Conservation (phyloP, 1,140 invertebrate species). For the Solenopsis invicta region DNA sequence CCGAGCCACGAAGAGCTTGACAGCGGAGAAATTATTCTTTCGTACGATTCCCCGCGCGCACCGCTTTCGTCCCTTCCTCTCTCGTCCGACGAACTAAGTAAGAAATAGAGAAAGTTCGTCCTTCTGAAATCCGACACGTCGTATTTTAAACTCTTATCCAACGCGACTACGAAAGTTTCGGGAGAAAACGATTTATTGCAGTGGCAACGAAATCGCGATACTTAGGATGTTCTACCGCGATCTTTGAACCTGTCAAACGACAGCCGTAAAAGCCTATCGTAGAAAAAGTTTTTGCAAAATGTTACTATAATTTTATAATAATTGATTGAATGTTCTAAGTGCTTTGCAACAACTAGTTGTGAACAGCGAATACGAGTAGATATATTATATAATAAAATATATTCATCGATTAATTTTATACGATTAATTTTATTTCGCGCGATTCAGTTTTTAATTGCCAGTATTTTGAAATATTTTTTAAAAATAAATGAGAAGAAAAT, state of each 20-base stretch:
- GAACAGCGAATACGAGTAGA: neutral
- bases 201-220: neutral
- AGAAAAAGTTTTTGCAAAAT: neutral
- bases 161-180: constrained; percentile 9
- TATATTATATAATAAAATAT: constrained; percentile 7
- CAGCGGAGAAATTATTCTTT: constrained; percentile 54
- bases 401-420: neutral
- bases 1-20: constrained; percentile 46
- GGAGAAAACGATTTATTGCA: constrained; percentile 22
- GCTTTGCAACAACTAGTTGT: neutral
- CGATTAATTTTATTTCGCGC: neutral
- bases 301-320: neutral
- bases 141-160: constrained; percentile 22
- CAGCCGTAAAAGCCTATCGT: neutral
- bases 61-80: constrained; percentile 16
- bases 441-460: neutral
- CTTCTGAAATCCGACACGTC: constrained; percentile 25
- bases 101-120: constrained; percentile 47
- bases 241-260: neutral
- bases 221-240: neutral
- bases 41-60: constrained; percentile 28
- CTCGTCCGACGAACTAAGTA: neutral
- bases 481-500: neutral
- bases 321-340: neutral
- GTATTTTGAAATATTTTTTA: neutral